phyloP scores from a whole-genome alignment of 1,140 invertebrate genomes.

The Camponotus vicinus region DNA sequence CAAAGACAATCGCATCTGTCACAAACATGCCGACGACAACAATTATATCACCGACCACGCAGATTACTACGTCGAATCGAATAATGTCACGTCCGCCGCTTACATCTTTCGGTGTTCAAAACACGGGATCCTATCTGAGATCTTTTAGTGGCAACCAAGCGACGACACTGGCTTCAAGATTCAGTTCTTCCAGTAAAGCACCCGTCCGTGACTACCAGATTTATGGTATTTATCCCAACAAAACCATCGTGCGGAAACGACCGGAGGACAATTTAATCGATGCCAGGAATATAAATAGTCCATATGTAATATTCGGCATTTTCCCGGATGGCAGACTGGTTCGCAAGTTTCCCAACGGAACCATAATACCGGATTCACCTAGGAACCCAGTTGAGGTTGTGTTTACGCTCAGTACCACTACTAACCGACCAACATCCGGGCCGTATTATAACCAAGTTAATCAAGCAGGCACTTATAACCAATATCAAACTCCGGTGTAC shows the following conservation, averaged over 20 bases:
- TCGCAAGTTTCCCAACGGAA: slow-evolving; percentile 91
- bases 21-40: slow-evolving; percentile 25
- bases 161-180: slow-evolving; percentile 79
- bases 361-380: slow-evolving; percentile 89
- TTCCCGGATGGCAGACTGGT: slow-evolving; percentile 91
- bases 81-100: neutral
- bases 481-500: slow-evolving; percentile 76
- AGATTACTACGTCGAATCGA: slow-evolving; percentile 60
- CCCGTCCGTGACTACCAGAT: slow-evolving; percentile 90
- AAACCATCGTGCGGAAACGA: slow-evolving; percentile 91
- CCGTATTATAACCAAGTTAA: slow-evolving; percentile 81
- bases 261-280: slow-evolving; percentile 89
- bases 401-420: slow-evolving; percentile 84
- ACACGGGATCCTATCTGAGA: slow-evolving; percentile 78
- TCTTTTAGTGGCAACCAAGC: slow-evolving; percentile 80
- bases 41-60: slow-evolving; percentile 11
- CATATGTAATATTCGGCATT: slow-evolving; percentile 90
- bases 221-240: slow-evolving; percentile 91
- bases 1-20: slow-evolving; percentile 72
- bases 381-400: slow-evolving; percentile 86
- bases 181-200: slow-evolving; percentile 82
- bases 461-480: slow-evolving; percentile 76
- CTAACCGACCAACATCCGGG: slow-evolving; percentile 80
- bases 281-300: slow-evolving; percentile 89
- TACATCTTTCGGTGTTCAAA: neutral